Conservation (phyloP, 2,113 vertebrate genomes). For the Sturnus vulgaris region DNA sequence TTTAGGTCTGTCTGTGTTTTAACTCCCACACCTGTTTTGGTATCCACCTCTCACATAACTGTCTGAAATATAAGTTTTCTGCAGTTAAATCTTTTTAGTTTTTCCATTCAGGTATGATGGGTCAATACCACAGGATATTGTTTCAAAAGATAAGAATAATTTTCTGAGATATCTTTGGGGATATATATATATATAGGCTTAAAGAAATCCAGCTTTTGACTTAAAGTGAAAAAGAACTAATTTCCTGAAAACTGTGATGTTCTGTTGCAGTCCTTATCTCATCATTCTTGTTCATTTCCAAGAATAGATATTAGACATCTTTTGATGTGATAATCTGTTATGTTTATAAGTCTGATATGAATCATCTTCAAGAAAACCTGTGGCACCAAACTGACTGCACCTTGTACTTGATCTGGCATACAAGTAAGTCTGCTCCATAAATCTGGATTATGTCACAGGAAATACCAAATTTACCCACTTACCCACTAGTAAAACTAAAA, state of each 20-base stretch:
- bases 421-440: neutral
- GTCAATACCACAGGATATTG: neutral
- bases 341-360: slow-evolving; percentile 28
- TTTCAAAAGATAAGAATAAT: neutral
- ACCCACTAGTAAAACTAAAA: neutral
- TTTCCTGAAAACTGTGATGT: slow-evolving; percentile 30
- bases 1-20: neutral
- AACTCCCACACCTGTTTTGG: slow-evolving; percentile 1
- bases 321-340: slow-evolving; percentile 40
- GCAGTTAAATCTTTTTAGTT: neutral
- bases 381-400: slow-evolving; percentile 3
- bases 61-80: neutral
- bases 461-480: slow-evolving; percentile 22
- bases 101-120: slow-evolving; percentile 3
- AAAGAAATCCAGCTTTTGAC: neutral
- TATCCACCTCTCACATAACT: neutral
- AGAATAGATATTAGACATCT: neutral
- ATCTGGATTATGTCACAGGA: slow-evolving; percentile 13
- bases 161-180: neutral
- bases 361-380: slow-evolving; percentile 20
- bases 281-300: slow-evolving; percentile 29
- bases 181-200: neutral
- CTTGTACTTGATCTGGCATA: neutral
- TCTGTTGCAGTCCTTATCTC: slow-evolving; percentile 38
- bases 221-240: slow-evolving; percentile 12